Evolutionary conservation across 2,113 vertebrate species (phyloP).

Genomic region (Clarias gariepinus): DNA sequence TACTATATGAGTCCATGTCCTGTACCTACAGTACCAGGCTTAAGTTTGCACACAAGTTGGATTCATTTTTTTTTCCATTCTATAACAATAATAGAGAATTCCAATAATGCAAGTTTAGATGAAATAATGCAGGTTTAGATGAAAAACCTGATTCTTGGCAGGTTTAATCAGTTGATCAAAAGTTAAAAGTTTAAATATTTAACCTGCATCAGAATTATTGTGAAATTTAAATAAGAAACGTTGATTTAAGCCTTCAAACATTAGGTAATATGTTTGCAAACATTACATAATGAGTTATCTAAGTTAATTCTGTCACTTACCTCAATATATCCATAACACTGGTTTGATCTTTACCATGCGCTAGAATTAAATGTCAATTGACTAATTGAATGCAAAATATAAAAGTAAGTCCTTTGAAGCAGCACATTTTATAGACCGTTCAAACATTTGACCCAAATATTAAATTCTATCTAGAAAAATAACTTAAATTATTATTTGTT

Average conservation of each 20-base stretch:
- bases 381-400: not conserved
- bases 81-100: not conserved
- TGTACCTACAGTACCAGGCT: no score
- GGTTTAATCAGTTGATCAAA: not conserved
- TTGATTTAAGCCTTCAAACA: not conserved
- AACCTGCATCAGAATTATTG: not conserved
- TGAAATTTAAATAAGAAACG: not conserved
- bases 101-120: not conserved
- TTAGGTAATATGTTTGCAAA: not conserved
- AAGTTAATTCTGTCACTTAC: no score
- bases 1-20: no score
- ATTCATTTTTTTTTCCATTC: no score
- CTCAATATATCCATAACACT: not conserved
- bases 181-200: not conserved
- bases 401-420: not conserved
- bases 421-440: not conserved
- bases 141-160: not conserved
- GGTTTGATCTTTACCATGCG: not conserved
- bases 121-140: not conserved
- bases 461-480: not conserved
- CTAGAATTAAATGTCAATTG: not conserved
- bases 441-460: not conserved
- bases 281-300: not conserved
- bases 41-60: no score
- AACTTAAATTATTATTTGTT: not conserved